These are phyloP conservation scores for Bombus ignitus DNA, from an alignment of 1,140 invertebrate species.

Conservation along the genomic window DNA sequence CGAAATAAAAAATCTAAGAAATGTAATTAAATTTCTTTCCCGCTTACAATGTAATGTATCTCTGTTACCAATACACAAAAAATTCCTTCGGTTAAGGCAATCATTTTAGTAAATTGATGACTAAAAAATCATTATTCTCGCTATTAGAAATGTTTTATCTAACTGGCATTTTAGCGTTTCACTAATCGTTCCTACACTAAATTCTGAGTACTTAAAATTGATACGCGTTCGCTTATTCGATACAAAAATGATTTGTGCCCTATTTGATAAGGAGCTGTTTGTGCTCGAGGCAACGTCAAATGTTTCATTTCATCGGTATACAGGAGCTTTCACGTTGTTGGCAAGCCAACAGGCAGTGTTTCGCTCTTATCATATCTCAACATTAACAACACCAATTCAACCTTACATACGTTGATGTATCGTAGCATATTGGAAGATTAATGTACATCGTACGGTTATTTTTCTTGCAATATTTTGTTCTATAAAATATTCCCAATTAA, in stretches of 20 bases:
- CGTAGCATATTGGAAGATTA: not conserved
- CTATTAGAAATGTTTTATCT: constrained; percentile 8
- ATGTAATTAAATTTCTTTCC: too few species aligned
- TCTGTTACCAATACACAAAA: constrained; percentile 45
- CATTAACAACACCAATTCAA: not conserved
- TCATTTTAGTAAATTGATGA: constrained; percentile 51
- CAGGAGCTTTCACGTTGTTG: constrained; percentile 28
- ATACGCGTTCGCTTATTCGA: constrained; percentile 41
- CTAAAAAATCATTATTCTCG: constrained; percentile 41
- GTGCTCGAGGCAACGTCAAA: constrained; percentile 31
- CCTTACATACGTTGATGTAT: not conserved
- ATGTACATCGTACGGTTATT: not conserved
- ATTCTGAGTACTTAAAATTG: constrained; percentile 34
- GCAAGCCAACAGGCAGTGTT: constrained; percentile 56
- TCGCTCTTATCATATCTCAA: constrained; percentile 37
- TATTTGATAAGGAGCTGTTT: constrained; percentile 39
- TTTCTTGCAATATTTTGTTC: not conserved
- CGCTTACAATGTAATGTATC: not conserved
- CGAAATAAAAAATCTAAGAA: too few species aligned
- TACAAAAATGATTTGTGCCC: constrained; percentile 57
- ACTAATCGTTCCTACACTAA: constrained; percentile 39
- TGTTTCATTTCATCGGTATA: constrained; percentile 5
- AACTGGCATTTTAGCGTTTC: constrained; percentile 29
- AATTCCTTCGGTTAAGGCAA: constrained; percentile 55
- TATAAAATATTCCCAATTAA: not conserved